phyloP scores from a whole-genome alignment of 2,797 vertebrate species.

The Thripadectes ignobilis region DNA sequence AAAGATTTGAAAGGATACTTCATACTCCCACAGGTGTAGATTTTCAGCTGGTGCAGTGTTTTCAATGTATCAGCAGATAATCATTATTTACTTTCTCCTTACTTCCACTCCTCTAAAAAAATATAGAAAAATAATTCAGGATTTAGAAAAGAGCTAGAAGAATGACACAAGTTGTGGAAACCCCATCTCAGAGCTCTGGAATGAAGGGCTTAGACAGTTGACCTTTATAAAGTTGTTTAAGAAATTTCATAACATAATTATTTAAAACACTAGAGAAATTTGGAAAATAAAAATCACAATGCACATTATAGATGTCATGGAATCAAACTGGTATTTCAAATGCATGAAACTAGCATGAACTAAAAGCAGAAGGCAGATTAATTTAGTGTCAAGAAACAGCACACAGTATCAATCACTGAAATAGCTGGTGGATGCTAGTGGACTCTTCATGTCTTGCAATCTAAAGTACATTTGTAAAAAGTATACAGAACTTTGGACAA shows the following conservation, averaged over 20 bases:
- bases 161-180: background rate
- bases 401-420: background rate
- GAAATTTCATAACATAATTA: background rate
- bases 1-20: background rate
- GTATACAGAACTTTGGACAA: background rate
- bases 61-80: background rate
- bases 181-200: background rate
- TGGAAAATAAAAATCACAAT: background rate
- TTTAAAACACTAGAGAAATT: background rate
- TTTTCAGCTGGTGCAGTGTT: background rate
- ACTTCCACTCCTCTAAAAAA: background rate
- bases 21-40: background rate
- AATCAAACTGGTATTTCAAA: background rate
- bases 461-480: background rate
- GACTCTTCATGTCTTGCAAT: background rate
- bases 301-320: background rate
- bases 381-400: background rate
- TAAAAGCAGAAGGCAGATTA: background rate
- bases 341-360: background rate
- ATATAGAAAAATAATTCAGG: background rate
- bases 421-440: background rate
- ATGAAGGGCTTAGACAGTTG: background rate
- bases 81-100: background rate
- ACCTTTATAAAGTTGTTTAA: background rate
- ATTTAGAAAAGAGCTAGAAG: background rate